Evolutionary conservation across 2,797 vertebrate species (phyloP).

Genomic region (Falco novaeseelandiae): DNA sequence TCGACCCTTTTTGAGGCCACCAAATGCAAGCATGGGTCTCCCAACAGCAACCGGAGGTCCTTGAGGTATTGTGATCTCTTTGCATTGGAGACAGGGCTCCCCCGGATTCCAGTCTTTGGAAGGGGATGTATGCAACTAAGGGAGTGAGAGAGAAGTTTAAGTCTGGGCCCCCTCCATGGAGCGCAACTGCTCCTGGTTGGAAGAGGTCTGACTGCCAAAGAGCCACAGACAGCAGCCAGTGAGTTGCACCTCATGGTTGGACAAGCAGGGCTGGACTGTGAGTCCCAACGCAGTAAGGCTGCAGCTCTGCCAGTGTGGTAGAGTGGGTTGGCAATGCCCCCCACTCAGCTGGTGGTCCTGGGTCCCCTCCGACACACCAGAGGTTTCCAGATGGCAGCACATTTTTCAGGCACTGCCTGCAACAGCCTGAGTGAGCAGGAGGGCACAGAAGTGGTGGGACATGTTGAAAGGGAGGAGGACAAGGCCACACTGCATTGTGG

Average conservation of each 20-base stretch:
- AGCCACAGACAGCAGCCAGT: background rate
- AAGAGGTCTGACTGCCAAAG: background rate
- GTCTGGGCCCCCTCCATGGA: background rate
- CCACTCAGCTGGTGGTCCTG: background rate
- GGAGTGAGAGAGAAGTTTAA: background rate
- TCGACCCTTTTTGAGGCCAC: background rate
- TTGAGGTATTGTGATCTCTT: background rate
- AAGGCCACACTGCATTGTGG: background rate
- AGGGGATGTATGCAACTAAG: background rate
- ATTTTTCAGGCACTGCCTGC: background rate
- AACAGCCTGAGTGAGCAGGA: background rate
- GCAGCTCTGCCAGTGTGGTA: background rate
- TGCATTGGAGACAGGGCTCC: background rate
- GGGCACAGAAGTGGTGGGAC: background rate
- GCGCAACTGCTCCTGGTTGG: background rate
- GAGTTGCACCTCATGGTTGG: background rate
- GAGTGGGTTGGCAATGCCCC: background rate
- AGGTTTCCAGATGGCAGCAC: background rate
- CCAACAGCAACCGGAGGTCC: background rate
- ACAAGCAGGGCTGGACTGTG: background rate
- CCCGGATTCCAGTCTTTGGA: background rate
- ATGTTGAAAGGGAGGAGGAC: background rate
- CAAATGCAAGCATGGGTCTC: background rate
- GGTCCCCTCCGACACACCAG: background rate
- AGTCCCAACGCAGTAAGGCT: accelerated